These are phyloP conservation scores for Drosophila monieri DNA, from an alignment of 2,888 invertebrate genomes.

Conservation along the genomic window DNA sequence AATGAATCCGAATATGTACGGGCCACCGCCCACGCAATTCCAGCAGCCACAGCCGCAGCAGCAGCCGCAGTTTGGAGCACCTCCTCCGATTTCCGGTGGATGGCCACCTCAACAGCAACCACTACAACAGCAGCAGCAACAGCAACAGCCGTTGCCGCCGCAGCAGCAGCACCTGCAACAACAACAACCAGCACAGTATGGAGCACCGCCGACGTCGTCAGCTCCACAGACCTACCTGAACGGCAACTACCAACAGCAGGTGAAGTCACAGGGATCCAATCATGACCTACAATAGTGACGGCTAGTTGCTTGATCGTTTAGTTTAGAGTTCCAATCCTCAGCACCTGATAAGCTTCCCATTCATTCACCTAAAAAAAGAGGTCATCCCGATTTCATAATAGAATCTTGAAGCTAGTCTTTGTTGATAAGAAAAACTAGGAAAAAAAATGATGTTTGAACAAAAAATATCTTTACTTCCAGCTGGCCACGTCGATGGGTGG, in stretches of 20 bases:
- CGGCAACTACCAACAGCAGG: conserved; percentile 83
- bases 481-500: conserved; percentile 80
- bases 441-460: conserved; percentile 22
- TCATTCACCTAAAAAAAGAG: conserved; percentile 13
- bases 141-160: conserved; percentile 27
- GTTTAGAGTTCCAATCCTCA: too few relatives aligned
- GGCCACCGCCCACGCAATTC: conserved; percentile 81
- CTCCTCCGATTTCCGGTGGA: conserved; percentile 56
- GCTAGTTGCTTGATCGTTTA: too few relatives aligned
- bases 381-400: conserved; percentile 28
- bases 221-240: conserved; percentile 76
- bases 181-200: conserved; percentile 61
- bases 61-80: conserved; percentile 62
- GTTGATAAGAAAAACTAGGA: conserved; percentile 50
- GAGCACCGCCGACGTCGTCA: conserved; percentile 65
- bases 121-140: conserved; percentile 34
- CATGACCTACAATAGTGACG: not conserved
- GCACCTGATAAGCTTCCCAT: conserved; percentile 24
- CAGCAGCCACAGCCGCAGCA: conserved; percentile 59
- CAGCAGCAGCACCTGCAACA: conserved; percentile 35
- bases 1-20: conserved; percentile 82
- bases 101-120: conserved; percentile 63
- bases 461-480: conserved; percentile 52
- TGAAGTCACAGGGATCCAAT: conserved; percentile 5
- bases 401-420: conserved; percentile 8